phyloP scores from a whole-genome alignment of 1,140 invertebrate species.

The Teleogryllus occipitalis region DNA sequence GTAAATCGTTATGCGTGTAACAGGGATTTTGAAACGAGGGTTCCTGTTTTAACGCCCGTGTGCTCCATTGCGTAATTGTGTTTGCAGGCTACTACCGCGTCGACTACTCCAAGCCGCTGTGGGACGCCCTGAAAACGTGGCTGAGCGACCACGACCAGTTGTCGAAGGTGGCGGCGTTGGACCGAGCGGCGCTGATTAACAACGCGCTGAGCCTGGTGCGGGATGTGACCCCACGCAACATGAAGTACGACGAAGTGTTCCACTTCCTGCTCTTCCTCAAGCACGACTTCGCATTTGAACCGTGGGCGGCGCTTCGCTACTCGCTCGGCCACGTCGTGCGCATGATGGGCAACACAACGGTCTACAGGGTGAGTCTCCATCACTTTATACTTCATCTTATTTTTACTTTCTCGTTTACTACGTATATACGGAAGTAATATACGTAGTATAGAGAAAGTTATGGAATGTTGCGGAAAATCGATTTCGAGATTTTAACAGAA shows the following conservation, averaged over 20 bases:
- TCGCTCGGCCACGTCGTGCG: not conserved
- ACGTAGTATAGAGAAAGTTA: too few relatives aligned
- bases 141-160: not conserved
- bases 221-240: conserved; percentile 25
- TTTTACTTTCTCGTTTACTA: too few relatives aligned
- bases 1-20: too few relatives aligned
- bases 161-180: conserved; percentile 27
- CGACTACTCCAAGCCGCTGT: not conserved
- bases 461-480: too few relatives aligned
- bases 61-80: too few relatives aligned
- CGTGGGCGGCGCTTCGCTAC: not conserved
- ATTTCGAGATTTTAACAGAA: too few relatives aligned
- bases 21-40: too few relatives aligned
- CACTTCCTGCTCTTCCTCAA: not conserved
- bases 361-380: too few relatives aligned
- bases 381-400: too few relatives aligned
- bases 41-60: too few relatives aligned
- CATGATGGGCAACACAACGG: conserved; percentile 27
- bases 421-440: too few relatives aligned
- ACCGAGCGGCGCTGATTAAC: conserved; percentile 51
- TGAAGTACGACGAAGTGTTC: not conserved
- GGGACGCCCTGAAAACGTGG: not conserved
- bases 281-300: conserved; percentile 32
- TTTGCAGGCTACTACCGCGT: not conserved
- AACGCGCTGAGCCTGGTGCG: conserved; percentile 49